phyloP scores from a whole-genome alignment of 2,797 vertebrate species.

The Poecilia wingei region DNA sequence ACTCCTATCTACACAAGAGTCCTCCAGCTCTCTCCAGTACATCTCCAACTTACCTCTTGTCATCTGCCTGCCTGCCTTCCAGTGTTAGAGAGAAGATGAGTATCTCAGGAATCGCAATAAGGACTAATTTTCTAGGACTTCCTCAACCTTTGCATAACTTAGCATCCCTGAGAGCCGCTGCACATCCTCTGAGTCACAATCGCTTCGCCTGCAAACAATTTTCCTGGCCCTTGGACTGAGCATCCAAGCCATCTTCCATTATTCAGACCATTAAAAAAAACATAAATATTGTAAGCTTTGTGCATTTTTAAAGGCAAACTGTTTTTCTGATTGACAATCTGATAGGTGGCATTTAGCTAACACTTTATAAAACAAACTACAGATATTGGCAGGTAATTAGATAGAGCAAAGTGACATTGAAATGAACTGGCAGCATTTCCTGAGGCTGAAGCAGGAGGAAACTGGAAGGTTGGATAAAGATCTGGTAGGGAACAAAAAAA shows the following conservation, averaged over 20 bases:
- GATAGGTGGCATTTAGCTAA: background rate
- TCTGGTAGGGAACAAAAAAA: background rate
- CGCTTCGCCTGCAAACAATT: background rate
- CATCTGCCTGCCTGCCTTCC: background rate
- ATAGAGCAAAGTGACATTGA: background rate
- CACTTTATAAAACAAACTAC: background rate
- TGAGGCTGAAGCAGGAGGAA: background rate
- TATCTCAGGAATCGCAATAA: background rate
- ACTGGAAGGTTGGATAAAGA: background rate
- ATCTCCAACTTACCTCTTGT: background rate
- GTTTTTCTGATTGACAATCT: background rate
- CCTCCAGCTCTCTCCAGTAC: background rate
- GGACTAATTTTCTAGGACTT: background rate
- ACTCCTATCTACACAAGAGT: background rate
- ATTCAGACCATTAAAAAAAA: background rate
- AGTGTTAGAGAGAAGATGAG: background rate
- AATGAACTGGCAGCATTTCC: background rate
- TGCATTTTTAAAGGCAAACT: background rate
- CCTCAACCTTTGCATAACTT: background rate
- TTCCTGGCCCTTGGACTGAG: background rate
- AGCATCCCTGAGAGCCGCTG: background rate
- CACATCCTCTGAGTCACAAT: background rate
- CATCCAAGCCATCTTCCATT: background rate
- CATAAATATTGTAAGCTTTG: background rate
- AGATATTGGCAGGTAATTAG: background rate